Conservation (phyloP, 2,797 vertebrate genomes). For the Macrochelys suwanniensis region DNA sequence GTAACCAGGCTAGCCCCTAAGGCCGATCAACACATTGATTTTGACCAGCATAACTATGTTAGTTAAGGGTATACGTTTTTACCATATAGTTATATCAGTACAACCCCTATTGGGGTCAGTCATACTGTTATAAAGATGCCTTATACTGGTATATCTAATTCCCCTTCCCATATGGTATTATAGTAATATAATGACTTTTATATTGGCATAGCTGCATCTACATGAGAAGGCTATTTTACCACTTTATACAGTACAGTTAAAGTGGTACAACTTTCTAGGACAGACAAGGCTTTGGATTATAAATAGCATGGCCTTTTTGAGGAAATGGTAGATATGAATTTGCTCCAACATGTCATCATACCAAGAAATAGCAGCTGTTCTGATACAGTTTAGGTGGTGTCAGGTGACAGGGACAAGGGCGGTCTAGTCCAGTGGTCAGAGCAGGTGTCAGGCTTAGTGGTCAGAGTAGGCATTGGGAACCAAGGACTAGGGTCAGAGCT, state of each 20-base stretch:
- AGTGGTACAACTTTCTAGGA: background rate
- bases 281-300: background rate
- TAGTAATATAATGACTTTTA: too few relatives aligned
- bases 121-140: background rate
- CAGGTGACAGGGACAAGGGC: too few relatives aligned
- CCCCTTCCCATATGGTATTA: too few relatives aligned
- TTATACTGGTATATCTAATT: too few relatives aligned
- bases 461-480: too few relatives aligned
- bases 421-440: too few relatives aligned
- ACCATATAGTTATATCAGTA: background rate
- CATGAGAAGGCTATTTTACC: too few relatives aligned
- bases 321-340: slow-evolving; percentile 52
- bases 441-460: too few relatives aligned
- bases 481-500: too few relatives aligned
- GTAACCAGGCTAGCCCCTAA: background rate
- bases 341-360: slow-evolving; percentile 52
- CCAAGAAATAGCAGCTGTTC: slow-evolving; percentile 36
- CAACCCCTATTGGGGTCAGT: background rate
- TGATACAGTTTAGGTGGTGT: slow-evolving; percentile 48
- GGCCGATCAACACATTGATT: background rate
- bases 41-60: background rate
- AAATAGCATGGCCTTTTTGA: slow-evolving; percentile 55
- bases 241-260: background rate
- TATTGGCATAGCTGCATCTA: too few relatives aligned
- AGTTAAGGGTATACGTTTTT: background rate